These are phyloP conservation scores for Caenorhabditis remanei DNA, from an alignment of 1,140 invertebrate species.

Conservation along the genomic window DNA sequence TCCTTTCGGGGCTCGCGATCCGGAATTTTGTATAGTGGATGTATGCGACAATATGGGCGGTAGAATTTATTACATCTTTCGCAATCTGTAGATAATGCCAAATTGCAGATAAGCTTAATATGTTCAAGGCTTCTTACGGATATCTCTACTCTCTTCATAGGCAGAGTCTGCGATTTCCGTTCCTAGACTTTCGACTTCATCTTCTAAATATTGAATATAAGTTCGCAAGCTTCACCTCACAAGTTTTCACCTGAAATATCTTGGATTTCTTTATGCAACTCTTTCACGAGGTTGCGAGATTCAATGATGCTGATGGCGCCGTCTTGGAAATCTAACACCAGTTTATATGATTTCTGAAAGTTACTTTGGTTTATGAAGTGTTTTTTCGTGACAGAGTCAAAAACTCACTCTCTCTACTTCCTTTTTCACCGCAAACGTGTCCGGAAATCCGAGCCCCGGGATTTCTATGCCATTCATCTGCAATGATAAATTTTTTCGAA, in stretches of 20 bases:
- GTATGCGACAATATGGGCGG: slow-evolving; percentile 28
- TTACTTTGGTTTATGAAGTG: background rate
- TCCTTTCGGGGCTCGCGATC: background rate
- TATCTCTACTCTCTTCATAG: slow-evolving; percentile 23
- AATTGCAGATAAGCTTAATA: too few relatives aligned
- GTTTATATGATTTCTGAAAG: slow-evolving; percentile 19
- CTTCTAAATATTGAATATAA: background rate
- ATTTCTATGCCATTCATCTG: slow-evolving; percentile 16
- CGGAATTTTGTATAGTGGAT: slow-evolving; percentile 26
- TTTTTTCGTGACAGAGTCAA: background rate
- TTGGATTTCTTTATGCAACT: slow-evolving; percentile 9
- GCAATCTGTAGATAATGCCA: background rate
- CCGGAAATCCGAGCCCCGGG: background rate
- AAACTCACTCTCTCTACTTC: background rate
- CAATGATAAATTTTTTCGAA: background rate
- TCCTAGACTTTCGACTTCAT: background rate
- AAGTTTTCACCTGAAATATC: background rate
- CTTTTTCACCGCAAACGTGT: background rate
- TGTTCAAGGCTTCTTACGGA: background rate
- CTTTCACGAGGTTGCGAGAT: background rate
- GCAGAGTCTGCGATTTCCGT: slow-evolving; percentile 5
- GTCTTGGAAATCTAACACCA: slow-evolving; percentile 6
- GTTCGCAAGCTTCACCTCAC: too few relatives aligned
- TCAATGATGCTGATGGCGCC: slow-evolving; percentile 29
- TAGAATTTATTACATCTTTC: slow-evolving; percentile 48